Conservation (phyloP, 2,797 vertebrate species). For the Acropternis orthonyx region DNA sequence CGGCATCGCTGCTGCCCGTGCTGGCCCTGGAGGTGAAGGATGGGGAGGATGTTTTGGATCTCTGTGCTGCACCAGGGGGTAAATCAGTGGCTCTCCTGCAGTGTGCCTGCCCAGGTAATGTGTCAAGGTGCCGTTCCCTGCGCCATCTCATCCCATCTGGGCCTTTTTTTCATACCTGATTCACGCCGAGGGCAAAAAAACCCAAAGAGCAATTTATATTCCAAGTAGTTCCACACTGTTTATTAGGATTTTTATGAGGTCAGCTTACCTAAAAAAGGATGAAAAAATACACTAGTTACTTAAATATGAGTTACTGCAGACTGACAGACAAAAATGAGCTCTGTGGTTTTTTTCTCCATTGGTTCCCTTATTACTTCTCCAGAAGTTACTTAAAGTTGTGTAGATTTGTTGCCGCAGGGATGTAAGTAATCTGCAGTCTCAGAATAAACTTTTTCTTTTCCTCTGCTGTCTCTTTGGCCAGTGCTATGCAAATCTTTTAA, state of each 20-base stretch:
- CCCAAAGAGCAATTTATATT: accelerated
- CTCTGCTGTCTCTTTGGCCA: background rate
- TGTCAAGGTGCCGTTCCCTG: background rate
- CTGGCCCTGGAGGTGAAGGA: slow-evolving; percentile 85
- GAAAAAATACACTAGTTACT: background rate
- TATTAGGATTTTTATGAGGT: background rate
- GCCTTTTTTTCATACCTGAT: background rate
- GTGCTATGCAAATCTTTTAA: background rate
- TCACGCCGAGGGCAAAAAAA: background rate
- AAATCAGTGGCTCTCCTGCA: slow-evolving; percentile 90
- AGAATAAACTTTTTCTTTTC: background rate
- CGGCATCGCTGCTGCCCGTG: slow-evolving; percentile 91
- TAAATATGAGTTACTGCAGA: background rate
- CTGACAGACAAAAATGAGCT: background rate
- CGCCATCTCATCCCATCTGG: background rate
- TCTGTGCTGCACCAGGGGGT: slow-evolving; percentile 95
- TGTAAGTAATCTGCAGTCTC: background rate
- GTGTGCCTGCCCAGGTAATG: slow-evolving; percentile 85
- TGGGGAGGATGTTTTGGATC: slow-evolving; percentile 89
- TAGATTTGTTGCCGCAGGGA: background rate
- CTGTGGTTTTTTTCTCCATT: background rate
- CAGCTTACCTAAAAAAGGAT: background rate
- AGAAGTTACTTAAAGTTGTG: background rate
- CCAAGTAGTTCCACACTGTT: background rate
- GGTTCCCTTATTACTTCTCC: background rate